A percentile compares a stretch with the other conserved stretches of the same genome.
Conservation (phyloP, 2,113 vertebrate species). For the Oreochromis niloticus region DNA sequence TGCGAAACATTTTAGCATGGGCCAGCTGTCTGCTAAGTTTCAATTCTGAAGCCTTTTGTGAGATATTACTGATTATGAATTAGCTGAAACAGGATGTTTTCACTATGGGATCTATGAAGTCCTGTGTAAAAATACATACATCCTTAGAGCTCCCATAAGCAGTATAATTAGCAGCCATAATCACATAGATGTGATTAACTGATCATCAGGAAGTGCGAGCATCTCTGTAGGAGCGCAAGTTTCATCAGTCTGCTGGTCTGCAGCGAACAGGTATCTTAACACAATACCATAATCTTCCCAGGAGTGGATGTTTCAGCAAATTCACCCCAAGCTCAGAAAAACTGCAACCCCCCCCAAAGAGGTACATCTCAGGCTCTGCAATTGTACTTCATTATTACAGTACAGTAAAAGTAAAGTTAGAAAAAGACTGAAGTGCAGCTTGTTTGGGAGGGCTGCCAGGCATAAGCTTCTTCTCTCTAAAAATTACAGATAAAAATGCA, state of each 20-base stretch:
- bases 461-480: neutral
- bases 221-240: neutral
- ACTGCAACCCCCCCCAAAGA: rapidly evolving
- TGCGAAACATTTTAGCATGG: neutral
- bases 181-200: neutral
- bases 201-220: neutral
- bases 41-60: neutral
- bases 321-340: neutral
- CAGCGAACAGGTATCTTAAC: neutral
- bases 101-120: neutral
- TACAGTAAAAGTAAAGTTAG: neutral
- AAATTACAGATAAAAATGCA: neutral
- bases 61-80: neutral
- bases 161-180: neutral
- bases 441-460: neutral
- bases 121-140: neutral
- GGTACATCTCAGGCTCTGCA: neutral
- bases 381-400: neutral
- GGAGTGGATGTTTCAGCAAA: neutral
- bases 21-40: neutral
- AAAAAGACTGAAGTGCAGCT: neutral
- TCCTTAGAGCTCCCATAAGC: neutral
- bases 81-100: neutral
- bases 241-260: neutral
- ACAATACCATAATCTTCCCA: neutral